Evolutionary conservation across 2,888 invertebrate species (phyloP), one percentile per base, ranked within the genome.

Genomic region (Drosophila nigricruria): DNA sequence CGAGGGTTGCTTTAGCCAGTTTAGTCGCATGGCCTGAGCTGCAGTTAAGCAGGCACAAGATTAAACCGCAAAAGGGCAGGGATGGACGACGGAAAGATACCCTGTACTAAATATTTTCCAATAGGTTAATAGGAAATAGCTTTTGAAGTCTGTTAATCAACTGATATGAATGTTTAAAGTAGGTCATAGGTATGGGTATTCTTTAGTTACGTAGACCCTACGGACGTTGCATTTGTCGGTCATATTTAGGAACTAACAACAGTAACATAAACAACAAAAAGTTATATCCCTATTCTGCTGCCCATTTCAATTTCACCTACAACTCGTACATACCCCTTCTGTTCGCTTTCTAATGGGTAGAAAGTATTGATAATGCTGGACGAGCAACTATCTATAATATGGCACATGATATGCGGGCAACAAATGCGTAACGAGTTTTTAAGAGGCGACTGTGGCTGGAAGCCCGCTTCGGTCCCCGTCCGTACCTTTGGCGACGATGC

Each of bases 391-490:
- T 73, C 77, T 47, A 47, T 43, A 43, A 47, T 60, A 47, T 23
- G 20, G 20, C 34, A 42, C 16, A 18, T 42, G 14, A 34, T 53
- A 76, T 79, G 74, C 79, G 79, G 76, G 79, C 32, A 40, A 42
- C 43, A 43, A 30, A 25, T 52, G 53, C 63, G 47, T 62, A 63
- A 63, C 63, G 68, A 67, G 53, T 53, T 66, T 45, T 53, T 32
- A 43, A 66, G 27, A 49, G 63, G 66, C 6, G 18, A 47, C n/a
- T 47, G 47, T 0, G 47, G n/a, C 16, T 45, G 45, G 25, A 45
- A n/a, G 10, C 27, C 27, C 25, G 25, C 25, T 25, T 30, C 30
- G 5, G 9, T 3, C n/a, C 18, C 27, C 27, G 27, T n/a, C 50
- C 20, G 32, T 20, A 20, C 32, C 50, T 32, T 30, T 30, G 30